Conservation (phyloP, 2,888 invertebrate species). For the Coronaproctus castanopsis region DNA sequence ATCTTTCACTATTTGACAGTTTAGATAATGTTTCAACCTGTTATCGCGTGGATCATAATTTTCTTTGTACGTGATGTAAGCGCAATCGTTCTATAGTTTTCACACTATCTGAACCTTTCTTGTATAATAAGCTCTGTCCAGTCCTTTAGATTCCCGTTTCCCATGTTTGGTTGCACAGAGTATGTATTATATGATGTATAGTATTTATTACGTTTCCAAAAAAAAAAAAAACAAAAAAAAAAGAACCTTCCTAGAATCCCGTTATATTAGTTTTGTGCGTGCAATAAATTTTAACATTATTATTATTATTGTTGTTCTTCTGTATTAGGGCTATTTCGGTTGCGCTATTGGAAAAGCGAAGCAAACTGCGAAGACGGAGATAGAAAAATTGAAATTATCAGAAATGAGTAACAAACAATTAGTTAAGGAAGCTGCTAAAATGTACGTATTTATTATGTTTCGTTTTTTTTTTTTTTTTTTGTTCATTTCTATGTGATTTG, state of each 20-base stretch:
- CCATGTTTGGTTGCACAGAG: too few relatives aligned
- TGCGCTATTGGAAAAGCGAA: constrained; percentile 98
- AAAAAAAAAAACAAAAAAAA: too few relatives aligned
- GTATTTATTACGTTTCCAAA: too few relatives aligned
- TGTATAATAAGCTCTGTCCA: too few relatives aligned
- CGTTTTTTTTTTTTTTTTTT: constrained; percentile 3
- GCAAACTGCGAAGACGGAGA: constrained; percentile 97
- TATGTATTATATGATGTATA: too few relatives aligned
- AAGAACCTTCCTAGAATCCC: too few relatives aligned
- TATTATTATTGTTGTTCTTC: constrained; percentile 4
- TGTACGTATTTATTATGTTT: constrained; percentile 33
- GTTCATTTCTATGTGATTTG: too few relatives aligned
- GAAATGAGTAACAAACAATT: constrained; percentile 68
- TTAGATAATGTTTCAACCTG: background rate
- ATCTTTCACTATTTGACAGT: background rate
- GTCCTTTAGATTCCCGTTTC: too few relatives aligned
- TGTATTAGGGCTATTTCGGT: constrained; percentile 69
- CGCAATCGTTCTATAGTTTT: background rate
- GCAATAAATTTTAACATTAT: background rate
- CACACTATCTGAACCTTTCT: background rate
- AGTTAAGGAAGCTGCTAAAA: constrained; percentile 85
- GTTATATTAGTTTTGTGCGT: background rate
- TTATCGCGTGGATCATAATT: background rate
- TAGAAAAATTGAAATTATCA: constrained; percentile 81
- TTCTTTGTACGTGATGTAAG: background rate